These are phyloP conservation scores for Aphelenchoides besseyi DNA, from an alignment of 1,140 invertebrate genomes.

Conservation along the genomic window DNA sequence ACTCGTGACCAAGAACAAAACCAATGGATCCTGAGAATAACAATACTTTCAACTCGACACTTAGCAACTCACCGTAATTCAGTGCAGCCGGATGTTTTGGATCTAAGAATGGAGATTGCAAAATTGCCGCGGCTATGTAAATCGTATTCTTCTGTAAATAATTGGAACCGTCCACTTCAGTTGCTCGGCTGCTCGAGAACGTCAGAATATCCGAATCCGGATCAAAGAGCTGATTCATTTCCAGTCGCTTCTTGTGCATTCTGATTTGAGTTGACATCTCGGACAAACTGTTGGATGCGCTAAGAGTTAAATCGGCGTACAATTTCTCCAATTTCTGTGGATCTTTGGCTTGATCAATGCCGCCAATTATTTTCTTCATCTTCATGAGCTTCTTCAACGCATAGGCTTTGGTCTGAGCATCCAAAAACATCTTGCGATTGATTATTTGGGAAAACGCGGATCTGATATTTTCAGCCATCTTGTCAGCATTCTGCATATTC, in stretches of 20 bases:
- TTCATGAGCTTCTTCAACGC: neutral
- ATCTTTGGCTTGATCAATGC: neutral
- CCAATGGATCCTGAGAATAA: too few species aligned
- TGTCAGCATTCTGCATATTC: too few species aligned
- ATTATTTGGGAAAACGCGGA: too few species aligned
- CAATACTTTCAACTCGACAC: too few species aligned
- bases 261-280: neutral
- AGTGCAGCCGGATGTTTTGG: slow-evolving; percentile 41
- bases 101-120: slow-evolving; percentile 29
- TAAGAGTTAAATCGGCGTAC: neutral
- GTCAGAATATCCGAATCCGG: neutral
- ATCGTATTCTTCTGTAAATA: too few species aligned
- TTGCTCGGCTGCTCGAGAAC: neutral
- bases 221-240: neutral
- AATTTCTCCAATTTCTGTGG: neutral
- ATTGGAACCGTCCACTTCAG: slow-evolving; percentile 4
- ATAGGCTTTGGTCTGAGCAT: too few species aligned
- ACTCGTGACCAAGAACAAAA: too few species aligned
- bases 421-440: too few species aligned
- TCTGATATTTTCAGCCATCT: too few species aligned
- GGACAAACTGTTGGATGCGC: neutral
- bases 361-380: neutral
- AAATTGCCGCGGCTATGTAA: slow-evolving; percentile 26
- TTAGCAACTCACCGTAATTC: too few species aligned
- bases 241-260: neutral